Evolutionary conservation across 2,888 invertebrate species (phyloP).

Genomic region (Xylota sylvarum): DNA sequence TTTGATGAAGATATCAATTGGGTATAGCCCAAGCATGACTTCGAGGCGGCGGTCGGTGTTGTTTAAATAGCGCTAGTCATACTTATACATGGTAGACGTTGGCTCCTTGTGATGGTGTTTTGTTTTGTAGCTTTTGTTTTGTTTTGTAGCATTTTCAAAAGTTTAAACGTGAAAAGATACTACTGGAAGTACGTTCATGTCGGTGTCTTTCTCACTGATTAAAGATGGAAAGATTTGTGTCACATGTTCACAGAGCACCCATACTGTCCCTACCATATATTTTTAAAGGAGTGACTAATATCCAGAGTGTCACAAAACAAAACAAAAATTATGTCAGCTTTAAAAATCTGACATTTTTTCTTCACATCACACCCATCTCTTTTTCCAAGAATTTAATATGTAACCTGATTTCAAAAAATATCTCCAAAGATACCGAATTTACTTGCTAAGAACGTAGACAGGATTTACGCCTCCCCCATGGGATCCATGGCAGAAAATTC

Average conservation of each 20-base stretch:
- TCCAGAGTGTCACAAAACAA: not conserved
- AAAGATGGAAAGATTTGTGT: not conserved
- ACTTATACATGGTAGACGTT: too few species aligned
- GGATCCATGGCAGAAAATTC: conserved; percentile 17
- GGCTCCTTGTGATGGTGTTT: too few species aligned
- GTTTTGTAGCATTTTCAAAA: too few species aligned
- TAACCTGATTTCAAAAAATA: not conserved
- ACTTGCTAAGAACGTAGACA: not conserved
- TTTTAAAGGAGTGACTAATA: not conserved
- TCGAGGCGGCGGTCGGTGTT: too few species aligned
- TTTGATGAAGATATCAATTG: too few species aligned
- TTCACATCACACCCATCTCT: not conserved
- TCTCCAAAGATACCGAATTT: not conserved
- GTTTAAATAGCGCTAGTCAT: too few species aligned
- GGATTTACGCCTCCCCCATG: not conserved
- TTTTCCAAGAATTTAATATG: not conserved
- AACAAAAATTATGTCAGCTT: not conserved
- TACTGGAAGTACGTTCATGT: not conserved
- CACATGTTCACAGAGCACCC: not conserved
- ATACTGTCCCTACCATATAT: not conserved
- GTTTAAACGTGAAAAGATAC: too few species aligned
- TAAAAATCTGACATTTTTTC: not conserved
- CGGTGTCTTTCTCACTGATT: not conserved
- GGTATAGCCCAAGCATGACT: too few species aligned
- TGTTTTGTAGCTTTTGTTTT: too few species aligned